Base-by-base conservation (phyloP, 2,888 invertebrate species). In the Drosophila stalkeri region DNA sequence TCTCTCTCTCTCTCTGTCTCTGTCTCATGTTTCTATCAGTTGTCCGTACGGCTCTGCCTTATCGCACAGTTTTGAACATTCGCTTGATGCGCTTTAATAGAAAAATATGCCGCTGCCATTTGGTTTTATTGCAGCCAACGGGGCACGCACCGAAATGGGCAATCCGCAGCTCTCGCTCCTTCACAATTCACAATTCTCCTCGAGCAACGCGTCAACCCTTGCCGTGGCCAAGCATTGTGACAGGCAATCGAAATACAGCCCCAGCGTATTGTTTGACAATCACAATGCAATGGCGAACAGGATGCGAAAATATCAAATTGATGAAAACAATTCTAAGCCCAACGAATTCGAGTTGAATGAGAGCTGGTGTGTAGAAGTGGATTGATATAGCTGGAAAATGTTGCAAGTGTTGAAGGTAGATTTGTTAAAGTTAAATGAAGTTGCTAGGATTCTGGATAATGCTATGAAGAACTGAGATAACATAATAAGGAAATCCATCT, bases 31-130 rank as follows among this genome's bases (percentile, higher is more conserved):
- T 12, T 46, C 41, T 41, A 37, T 59, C 41, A 16, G 31, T 11
- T n/a, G 47, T 47, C 27, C 47, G 47, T n/a, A 31, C 49, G 31
- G 3, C 33, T 59, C 64, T 63, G 60, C 63, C 77, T 73, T 81
- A 75, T 81, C 81, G 68, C 77, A 68, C 46, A 64, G 71, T 18
- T 39, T 23, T 70, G 68, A 78, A 60, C 73, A 69, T 72, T 72
- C 67, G 69, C 44, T 64, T 70, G 82, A 82, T 82, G 77, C 81
- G 70, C 72, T 82, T 77, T 82, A 86, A 89, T 89, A 89, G 80
- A 82, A 89, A 89, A 82, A 70, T 75, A 75, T 74, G 82, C 79
- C 69, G 64, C 77, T 74, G 72, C 67, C 81, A 70, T 75, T 78
- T 57, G 63, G 41, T 78, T 84, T 84, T 84, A 85, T 85, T 87